Conservation (phyloP, 2,888 invertebrate genomes). For the Papilio gigon region DNA sequence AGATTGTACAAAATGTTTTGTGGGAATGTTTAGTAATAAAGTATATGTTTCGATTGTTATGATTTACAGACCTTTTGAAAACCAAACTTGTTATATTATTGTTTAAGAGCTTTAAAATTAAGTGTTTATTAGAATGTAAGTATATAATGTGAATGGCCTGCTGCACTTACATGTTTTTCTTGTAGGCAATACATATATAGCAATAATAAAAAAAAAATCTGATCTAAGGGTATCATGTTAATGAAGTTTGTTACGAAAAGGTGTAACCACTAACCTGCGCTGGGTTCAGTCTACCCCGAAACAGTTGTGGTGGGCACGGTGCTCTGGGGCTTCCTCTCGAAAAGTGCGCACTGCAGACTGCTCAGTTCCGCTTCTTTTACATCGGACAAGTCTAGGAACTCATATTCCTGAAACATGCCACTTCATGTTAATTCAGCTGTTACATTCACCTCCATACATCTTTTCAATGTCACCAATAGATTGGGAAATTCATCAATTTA, state of each 20-base stretch:
- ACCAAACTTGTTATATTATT: too few relatives aligned
- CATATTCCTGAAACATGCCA: constrained; percentile 83
- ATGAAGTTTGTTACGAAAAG: background rate
- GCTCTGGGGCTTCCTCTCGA: constrained; percentile 63
- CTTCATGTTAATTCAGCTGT: constrained; percentile 52
- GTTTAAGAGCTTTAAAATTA: too few relatives aligned
- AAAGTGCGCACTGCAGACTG: constrained; percentile 84
- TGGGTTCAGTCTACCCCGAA: constrained; percentile 63
- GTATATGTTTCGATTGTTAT: too few relatives aligned
- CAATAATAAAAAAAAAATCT: too few relatives aligned
- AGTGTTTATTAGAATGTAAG: too few relatives aligned
- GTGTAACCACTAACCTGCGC: constrained; percentile 58
- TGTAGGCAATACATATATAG: too few relatives aligned
- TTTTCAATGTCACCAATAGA: background rate
- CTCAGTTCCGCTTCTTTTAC: constrained; percentile 86
- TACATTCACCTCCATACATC: background rate
- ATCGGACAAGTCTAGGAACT: constrained; percentile 89
- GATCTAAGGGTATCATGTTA: too few relatives aligned
- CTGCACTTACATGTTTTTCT: too few relatives aligned
- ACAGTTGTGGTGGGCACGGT: constrained; percentile 60
- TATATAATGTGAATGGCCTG: too few relatives aligned
- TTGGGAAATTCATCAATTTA: background rate
- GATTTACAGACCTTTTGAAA: too few relatives aligned
- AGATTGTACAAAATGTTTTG: too few relatives aligned
- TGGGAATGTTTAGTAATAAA: too few relatives aligned